Evolutionary conservation across 2,888 invertebrate genomes (phyloP), one percentile per base, ranked within the genome.

Genomic region (Stramonita haemastoma): DNA sequence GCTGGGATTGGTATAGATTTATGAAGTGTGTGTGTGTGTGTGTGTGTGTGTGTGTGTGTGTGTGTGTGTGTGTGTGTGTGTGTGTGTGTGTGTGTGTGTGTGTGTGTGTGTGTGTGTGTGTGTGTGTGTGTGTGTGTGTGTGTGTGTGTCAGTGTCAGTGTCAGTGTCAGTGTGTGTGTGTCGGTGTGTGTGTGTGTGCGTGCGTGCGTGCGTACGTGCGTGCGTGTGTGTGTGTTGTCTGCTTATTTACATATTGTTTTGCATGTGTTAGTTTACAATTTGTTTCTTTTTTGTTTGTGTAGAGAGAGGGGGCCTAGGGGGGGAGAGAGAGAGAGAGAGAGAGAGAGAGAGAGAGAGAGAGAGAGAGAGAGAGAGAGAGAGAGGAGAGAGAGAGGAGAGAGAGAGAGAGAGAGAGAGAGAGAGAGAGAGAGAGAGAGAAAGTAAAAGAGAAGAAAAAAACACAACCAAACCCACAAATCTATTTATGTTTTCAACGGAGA

Each of bases 311-410:
- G 8, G 46, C 2, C 46, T n/a, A n/a, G 8, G 46, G 46, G 46
- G 4, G 8, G 46, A 46, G 4, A 46, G 46, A 46, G 4, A 46
- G 46, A 46, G 4, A 46, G 46, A 66, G 17, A 46, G 88, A 46
- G 81, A 81, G 56, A 88, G 81, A 88, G 56, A 56, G 57, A 88
- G 79, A 81, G 56, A 81, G 56, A 88, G 81, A 81, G 56, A 56
- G 29, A 79, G 70, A 84, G 66, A 84, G 84, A 66, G 66, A 66
- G 66, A 66, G 66, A 66, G 66, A 13, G 66, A 13, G 66, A 66
- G 66, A 66, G 66, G 26, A 26, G 34, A n/a, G 60, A 57, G 66
- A 70, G 83, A 60, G 66, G 34, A n/a, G 60, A 57, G 66, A 70
- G 83, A 60, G 66, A 83, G 66, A 56, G 60, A 66, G 60, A 57